phyloP scores from a whole-genome alignment of 2,113 vertebrate species.

The Mobula hypostoma region DNA sequence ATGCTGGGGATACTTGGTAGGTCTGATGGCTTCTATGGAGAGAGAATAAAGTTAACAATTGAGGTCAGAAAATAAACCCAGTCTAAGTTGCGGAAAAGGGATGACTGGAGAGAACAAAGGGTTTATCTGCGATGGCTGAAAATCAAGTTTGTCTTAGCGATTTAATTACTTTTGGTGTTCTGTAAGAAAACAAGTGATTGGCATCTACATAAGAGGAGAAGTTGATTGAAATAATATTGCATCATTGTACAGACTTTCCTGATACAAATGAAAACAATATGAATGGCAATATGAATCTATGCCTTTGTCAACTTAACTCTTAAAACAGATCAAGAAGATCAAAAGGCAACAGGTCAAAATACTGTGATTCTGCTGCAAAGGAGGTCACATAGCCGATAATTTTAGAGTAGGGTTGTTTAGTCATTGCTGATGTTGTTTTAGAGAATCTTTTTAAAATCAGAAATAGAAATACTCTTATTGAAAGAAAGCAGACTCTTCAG shows the following conservation, averaged over 20 bases:
- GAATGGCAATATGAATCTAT: background rate
- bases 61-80: too few relatives aligned
- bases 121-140: too few relatives aligned
- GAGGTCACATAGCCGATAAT: background rate
- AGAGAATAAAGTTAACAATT: too few relatives aligned
- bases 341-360: background rate
- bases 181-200: background rate
- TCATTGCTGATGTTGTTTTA: background rate
- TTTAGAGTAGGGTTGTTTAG: background rate
- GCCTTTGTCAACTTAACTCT: background rate
- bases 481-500: background rate
- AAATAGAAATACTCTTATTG: background rate
- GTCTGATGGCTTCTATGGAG: too few relatives aligned
- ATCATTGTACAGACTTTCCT: background rate
- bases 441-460: background rate
- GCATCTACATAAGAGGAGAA: background rate
- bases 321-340: background rate
- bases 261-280: background rate
- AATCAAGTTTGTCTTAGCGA: background rate
- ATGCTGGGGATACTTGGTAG: too few relatives aligned
- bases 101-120: too few relatives aligned
- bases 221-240: background rate
- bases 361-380: background rate
- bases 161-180: background rate
- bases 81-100: too few relatives aligned